Percentiles rank a stretch among this genome's conserved stretches.
phyloP scores from a whole-genome alignment of 2,113 vertebrate species.

The Oriolus oriolus region DNA sequence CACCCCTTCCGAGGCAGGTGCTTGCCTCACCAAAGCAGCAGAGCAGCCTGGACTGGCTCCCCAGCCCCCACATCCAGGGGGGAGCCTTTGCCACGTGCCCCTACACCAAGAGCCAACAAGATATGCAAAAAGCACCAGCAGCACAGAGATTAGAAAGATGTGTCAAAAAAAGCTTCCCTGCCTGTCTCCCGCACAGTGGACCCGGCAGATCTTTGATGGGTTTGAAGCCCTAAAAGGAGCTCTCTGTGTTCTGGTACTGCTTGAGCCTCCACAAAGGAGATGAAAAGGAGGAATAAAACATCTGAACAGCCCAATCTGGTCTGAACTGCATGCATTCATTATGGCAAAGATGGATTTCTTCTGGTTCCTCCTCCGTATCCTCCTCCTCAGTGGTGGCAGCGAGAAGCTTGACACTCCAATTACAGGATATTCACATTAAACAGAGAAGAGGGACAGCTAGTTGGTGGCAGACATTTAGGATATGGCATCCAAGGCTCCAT shows the following conservation, averaged over 20 bases:
- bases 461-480: not conserved
- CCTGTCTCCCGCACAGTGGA: not conserved
- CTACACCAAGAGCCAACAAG: not conserved
- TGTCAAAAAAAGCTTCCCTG: not conserved
- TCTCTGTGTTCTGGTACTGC: not conserved
- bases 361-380: slow-evolving; percentile 9
- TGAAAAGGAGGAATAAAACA: slow-evolving; percentile 29
- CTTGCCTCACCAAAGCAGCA: not conserved
- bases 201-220: not conserved
- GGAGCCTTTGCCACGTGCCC: not conserved
- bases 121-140: not conserved
- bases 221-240: slow-evolving; percentile 5
- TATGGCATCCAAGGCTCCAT: not conserved
- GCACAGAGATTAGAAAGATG: not conserved
- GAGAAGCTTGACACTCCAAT: slow-evolving; percentile 12
- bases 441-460: not conserved
- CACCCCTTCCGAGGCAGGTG: rapidly evolving
- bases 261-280: not conserved
- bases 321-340: slow-evolving; percentile 4
- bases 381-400: slow-evolving; percentile 18
- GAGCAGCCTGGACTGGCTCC: not conserved
- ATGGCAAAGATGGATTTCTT: not conserved
- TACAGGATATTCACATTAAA: slow-evolving; percentile 13
- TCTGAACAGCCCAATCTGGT: slow-evolving; percentile 6
- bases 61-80: too few relatives aligned